Evolutionary conservation across 2,797 vertebrate genomes (phyloP), one percentile per base, ranked within the genome.

Genomic region (Choloepus didactylus): DNA sequence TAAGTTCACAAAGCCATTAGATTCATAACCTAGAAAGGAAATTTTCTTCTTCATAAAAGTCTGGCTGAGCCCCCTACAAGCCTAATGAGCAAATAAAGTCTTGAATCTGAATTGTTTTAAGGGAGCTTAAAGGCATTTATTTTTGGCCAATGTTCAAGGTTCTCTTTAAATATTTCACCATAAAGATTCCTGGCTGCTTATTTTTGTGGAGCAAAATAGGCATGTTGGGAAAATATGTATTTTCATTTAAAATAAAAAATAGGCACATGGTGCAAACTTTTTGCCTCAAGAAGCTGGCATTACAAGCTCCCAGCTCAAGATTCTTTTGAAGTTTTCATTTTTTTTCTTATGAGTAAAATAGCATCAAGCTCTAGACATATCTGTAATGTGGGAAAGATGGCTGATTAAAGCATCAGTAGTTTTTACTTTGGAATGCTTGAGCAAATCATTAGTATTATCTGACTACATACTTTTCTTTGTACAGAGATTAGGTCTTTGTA

Each of bases 91-190:
- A 98, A 98, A 97, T 51, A 76, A 96, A 97, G 95, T 95, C 85
- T 89, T 5, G 10, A 60, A 94, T 96, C 72, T 89, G 92, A 98
- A 97, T 91, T 98, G 95, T 87, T 98, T 98, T 97, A 98, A 97
- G 95, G 97, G 94, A 95, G 88, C 86, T 96, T 87, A 95, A 96
- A 97, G 97, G 94, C 89, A 66, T 96, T 87, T 95, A 35, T 56
- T 93, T 96, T 95, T 98, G 97, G 97, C 97, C 80, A 69, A 8
- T 84, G 80, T 97, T 98, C 97, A 98, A 85, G 93, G 96, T 95
- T 97, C 96, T 97, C 94, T 97, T 95, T 91, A 93, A 98, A 95
- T 96, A 97, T 96, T 95, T 98, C 95, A 95, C 95, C 97, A 87
- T 97, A 97, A 98, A 97, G 91, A 87, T 89, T 96, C 93, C 67